Evolutionary conservation across 2,888 invertebrate genomes (phyloP).

Genomic region (Drosophila antonietae): DNA sequence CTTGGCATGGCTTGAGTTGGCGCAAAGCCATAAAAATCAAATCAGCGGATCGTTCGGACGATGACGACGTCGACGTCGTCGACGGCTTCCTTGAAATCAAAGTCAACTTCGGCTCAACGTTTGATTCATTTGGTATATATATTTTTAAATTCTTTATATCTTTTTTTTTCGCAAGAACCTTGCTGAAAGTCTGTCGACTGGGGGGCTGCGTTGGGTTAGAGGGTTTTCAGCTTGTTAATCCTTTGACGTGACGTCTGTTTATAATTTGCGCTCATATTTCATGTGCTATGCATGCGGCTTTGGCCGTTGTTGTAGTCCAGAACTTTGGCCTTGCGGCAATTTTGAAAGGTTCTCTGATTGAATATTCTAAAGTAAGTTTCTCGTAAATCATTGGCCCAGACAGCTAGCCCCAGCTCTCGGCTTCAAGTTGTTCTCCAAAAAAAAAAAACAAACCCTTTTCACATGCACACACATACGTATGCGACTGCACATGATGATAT

Average conservation of each 20-base stretch:
- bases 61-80: conserved; percentile 34
- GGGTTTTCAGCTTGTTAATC: conserved; percentile 68
- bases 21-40: conserved; percentile 57
- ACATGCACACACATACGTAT: neutral
- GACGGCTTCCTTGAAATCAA: conserved; percentile 76
- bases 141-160: conserved; percentile 3
- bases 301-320: conserved; percentile 50
- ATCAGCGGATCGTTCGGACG: conserved; percentile 55
- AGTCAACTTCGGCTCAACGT: conserved; percentile 52
- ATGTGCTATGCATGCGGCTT: conserved; percentile 57
- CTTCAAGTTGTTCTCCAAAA: conserved; percentile 10
- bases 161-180: conserved; percentile 6
- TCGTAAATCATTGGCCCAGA: conserved; percentile 69
- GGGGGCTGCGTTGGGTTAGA: neutral
- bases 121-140: conserved; percentile 63
- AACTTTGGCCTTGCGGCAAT: conserved; percentile 77
- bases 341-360: conserved; percentile 73
- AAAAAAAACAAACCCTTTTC: conserved; percentile 28
- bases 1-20: conserved; percentile 27
- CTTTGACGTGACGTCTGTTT: conserved; percentile 79
- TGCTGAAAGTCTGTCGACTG: neutral
- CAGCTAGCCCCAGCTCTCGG: conserved; percentile 28
- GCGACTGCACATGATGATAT: conserved; percentile 37
- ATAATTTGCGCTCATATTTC: conserved; percentile 81
- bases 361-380: conserved; percentile 71